Conservation (phyloP, 2,113 vertebrate genomes). For the Heloderma charlesbogerti region DNA sequence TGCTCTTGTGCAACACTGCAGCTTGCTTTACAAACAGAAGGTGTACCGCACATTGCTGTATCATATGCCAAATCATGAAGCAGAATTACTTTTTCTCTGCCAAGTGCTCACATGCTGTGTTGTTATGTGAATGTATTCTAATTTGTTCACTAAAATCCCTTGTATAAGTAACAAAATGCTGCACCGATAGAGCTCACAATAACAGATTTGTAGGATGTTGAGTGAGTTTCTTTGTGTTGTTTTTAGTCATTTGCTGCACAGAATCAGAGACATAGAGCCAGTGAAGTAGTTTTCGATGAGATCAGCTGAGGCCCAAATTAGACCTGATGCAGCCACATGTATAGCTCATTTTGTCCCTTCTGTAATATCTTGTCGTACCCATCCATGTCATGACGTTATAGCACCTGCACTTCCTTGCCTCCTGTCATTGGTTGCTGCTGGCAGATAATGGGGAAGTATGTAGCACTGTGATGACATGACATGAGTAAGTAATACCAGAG, state of each 20-base stretch:
- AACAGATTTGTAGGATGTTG: background rate
- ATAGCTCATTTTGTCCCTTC: too few relatives aligned
- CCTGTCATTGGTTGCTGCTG: background rate
- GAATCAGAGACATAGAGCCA: background rate
- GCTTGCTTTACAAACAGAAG: background rate
- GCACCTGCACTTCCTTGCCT: background rate
- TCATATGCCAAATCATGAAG: background rate
- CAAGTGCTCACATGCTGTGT: slow-evolving; percentile 4
- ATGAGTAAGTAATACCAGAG: background rate
- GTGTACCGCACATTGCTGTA: background rate
- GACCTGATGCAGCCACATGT: background rate
- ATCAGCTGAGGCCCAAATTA: background rate
- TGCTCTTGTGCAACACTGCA: slow-evolving; percentile 14
- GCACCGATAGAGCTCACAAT: background rate
- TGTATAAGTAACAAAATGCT: background rate
- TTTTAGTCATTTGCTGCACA: background rate
- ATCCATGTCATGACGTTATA: background rate
- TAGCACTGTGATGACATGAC: background rate
- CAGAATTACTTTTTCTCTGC: background rate
- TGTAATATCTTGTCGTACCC: background rate
- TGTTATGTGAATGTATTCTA: background rate
- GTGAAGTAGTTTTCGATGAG: background rate
- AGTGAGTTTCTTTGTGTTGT: background rate
- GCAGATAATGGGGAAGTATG: background rate
- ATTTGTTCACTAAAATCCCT: slow-evolving; percentile 18